phyloP scores from a whole-genome alignment of 2,888 invertebrate genomes.

The Uropetala carovei region DNA sequence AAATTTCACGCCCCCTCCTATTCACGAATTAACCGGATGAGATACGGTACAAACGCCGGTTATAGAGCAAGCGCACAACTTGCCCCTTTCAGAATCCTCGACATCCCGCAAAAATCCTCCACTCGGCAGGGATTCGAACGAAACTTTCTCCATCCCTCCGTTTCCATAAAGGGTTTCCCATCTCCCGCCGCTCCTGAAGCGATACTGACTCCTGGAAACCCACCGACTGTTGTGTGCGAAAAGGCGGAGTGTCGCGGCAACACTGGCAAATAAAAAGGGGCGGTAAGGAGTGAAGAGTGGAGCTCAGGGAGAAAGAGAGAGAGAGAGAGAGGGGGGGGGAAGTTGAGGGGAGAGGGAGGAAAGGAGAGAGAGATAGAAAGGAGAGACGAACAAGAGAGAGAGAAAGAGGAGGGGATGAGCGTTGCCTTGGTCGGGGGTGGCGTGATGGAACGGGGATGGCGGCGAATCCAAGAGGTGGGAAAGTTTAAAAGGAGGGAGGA shows the following conservation, averaged over 20 bases:
- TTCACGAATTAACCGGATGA: too few relatives aligned
- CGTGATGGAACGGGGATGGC: background rate
- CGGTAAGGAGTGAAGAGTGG: constrained; percentile 1
- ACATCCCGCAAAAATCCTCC: too few relatives aligned
- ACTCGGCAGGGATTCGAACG: too few relatives aligned
- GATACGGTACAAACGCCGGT: too few relatives aligned
- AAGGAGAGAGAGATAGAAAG: background rate
- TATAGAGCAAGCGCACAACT: too few relatives aligned
- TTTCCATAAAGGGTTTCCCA: background rate
- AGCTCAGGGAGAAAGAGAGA: background rate
- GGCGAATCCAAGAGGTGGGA: background rate
- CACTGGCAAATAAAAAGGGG: constrained; percentile 57
- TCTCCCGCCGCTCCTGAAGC: background rate
- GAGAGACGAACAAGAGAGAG: background rate
- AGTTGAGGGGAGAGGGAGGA: background rate
- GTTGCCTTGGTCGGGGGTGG: background rate
- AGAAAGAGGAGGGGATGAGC: background rate
- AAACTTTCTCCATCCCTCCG: too few relatives aligned
- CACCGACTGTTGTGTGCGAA: background rate
- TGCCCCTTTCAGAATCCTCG: too few relatives aligned
- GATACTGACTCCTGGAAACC: constrained; percentile 13
- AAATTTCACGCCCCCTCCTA: too few relatives aligned
- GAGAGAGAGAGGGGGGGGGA: background rate
- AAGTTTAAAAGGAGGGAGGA: background rate
- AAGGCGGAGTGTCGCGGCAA: constrained; percentile 45